Base-by-base conservation (phyloP, 2,797 vertebrate genomes). In the Epinephelus malabaricus region DNA sequence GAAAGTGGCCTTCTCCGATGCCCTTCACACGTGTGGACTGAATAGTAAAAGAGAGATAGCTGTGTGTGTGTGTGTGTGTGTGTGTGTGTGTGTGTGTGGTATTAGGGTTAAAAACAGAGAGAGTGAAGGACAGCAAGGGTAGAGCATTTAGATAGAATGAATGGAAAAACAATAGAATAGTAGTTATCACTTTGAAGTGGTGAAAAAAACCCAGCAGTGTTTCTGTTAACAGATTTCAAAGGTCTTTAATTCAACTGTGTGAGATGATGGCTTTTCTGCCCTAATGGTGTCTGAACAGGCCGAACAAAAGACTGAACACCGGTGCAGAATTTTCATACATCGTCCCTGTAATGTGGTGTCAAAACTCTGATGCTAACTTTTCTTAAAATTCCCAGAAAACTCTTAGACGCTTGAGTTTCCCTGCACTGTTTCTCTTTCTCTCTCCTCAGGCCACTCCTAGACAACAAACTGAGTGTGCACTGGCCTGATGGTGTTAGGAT, bases 21-120 rank as follows among this genome's bases (percentile, higher is more conserved):
- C 91, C 89, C 92, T 93, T 94, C 91, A 93, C 86, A 89, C 87
- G 82, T 82, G 78, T 72, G 80, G 73, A 68, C 81, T 81, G 82
- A 88, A 87, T 79, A 86, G 81, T 51, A 78, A 86, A 78, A 61
- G 53, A 69, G 55, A 54, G 60, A 23, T 47, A 23, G 45, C 34
- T 62, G 3, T 58, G 50, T 43, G 43, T 34, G 45, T 55, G 30
- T 50, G 15, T n/a, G n/a, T 46, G 43, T 38, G 43, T n/a, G 47
- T 56, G 60, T 30, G 49, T 21, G 53, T 49, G 61, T 60, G 18
- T 63, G 49, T 50, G 34, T 55, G 13, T 27, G 19, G 55, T 54
- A 46, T 60, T 55, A 78, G 15, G 30, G 56, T 19, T 40, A 56
- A 76, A 38, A 80, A 19, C 49, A 69, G 14, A 17, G 40, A 2